A percentile compares a stretch with the other conserved stretches of the same genome.
Evolutionary conservation across 2,797 vertebrate species (phyloP).

Genomic region (Petrocephalus schoutedeni): DNA sequence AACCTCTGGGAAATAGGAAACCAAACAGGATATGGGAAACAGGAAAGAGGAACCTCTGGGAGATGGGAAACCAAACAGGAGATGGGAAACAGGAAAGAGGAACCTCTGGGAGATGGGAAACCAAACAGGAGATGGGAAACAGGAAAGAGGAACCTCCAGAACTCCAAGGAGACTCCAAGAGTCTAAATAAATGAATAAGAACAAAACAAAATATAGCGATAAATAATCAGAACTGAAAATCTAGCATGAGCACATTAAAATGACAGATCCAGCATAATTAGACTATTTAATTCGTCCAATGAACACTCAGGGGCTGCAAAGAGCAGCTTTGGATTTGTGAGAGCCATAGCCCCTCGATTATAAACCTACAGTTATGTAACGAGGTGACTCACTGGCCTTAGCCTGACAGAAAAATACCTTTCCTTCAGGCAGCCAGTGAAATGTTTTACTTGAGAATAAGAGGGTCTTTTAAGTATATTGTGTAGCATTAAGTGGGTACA

Average conservation of each 20-base stretch:
- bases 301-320: background rate
- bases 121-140: background rate
- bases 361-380: background rate
- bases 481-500: background rate
- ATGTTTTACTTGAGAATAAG: background rate
- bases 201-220: background rate
- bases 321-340: background rate
- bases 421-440: background rate
- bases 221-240: background rate
- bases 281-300: background rate
- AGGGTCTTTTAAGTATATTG: slow-evolving; percentile 1
- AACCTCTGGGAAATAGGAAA: background rate
- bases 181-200: no score
- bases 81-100: no score
- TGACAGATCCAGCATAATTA: background rate
- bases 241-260: background rate
- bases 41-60: background rate
- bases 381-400: background rate
- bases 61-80: background rate
- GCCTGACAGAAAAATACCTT: background rate
- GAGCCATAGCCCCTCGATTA: background rate
- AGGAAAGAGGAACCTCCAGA: background rate
- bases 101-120: no score
- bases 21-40: background rate
- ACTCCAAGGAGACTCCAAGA: background rate